These are phyloP conservation scores for Laupala kohalensis DNA, from an alignment of 1,140 invertebrate species.

Conservation along the genomic window DNA sequence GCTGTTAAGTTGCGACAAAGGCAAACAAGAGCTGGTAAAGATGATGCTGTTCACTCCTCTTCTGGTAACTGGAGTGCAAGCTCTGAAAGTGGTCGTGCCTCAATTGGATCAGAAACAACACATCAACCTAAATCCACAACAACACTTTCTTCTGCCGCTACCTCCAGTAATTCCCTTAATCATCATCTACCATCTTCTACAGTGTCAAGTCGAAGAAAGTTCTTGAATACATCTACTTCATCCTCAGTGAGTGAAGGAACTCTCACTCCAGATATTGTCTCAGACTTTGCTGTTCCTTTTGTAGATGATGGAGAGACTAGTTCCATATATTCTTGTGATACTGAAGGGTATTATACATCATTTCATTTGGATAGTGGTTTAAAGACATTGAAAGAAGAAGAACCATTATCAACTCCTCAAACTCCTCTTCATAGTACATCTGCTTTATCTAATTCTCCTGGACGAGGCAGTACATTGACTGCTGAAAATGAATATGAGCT, in stretches of 20 bases:
- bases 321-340: conserved; percentile 89
- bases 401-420: conserved; percentile 33
- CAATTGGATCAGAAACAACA: conserved; percentile 58
- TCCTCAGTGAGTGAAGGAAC: conserved; percentile 74
- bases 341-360: conserved; percentile 90
- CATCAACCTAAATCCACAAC: conserved; percentile 28
- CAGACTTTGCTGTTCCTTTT: conserved; percentile 46
- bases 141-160: conserved; percentile 36
- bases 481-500: conserved; percentile 79
- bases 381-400: conserved; percentile 71
- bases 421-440: conserved; percentile 47
- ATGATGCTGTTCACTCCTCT: conserved; percentile 68
- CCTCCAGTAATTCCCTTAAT: conserved; percentile 42
- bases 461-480: conserved; percentile 20
- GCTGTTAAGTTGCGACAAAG: conserved; percentile 59
- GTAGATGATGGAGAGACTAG: conserved; percentile 79
- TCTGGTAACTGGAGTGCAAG: conserved; percentile 90
- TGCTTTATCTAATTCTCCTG: conserved; percentile 32
- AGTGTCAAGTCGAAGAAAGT: conserved; percentile 46
- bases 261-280: conserved; percentile 57
- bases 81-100: conserved; percentile 74
- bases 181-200: conserved; percentile 29
- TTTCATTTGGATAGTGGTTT: conserved; percentile 92
- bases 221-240: conserved; percentile 59
- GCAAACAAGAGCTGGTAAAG: conserved; percentile 42